A percentile compares a stretch with the other conserved stretches of the same genome.
phyloP scores from a whole-genome alignment of 1,140 invertebrate genomes.

The Laupala kohalensis region DNA sequence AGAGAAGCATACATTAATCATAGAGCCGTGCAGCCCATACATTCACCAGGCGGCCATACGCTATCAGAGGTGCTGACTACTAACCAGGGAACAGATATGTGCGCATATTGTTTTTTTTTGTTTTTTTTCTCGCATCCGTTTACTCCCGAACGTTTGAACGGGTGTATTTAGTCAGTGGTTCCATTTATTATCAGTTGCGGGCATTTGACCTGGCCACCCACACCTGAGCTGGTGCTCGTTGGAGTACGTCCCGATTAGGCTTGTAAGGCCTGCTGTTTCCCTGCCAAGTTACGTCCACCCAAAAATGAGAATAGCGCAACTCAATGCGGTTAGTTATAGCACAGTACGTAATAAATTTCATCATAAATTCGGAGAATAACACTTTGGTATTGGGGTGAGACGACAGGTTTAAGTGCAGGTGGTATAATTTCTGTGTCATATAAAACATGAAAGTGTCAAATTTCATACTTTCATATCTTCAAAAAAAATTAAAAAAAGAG shows the following conservation, averaged over 20 bases:
- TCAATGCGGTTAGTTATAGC: neutral
- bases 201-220: neutral
- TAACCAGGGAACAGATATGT: neutral
- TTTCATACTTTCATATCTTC: too few species aligned
- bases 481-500: too few species aligned
- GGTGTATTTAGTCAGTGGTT: neutral
- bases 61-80: neutral
- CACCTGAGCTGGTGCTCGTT: neutral
- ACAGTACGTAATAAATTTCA: neutral
- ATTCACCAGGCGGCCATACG: neutral
- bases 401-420: too few species aligned
- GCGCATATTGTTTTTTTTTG: neutral
- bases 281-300: neutral
- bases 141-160: neutral
- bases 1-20: conserved; percentile 5
- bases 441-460: too few species aligned
- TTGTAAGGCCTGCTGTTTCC: too few species aligned
- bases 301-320: neutral
- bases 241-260: neutral
- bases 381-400: too few species aligned
- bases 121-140: neutral
- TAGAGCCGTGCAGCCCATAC: neutral
- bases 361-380: too few species aligned
- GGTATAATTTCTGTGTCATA: too few species aligned
- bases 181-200: neutral